These are phyloP conservation scores for Chaetodon auriga DNA, from an alignment of 2,113 vertebrate species.

Conservation along the genomic window DNA sequence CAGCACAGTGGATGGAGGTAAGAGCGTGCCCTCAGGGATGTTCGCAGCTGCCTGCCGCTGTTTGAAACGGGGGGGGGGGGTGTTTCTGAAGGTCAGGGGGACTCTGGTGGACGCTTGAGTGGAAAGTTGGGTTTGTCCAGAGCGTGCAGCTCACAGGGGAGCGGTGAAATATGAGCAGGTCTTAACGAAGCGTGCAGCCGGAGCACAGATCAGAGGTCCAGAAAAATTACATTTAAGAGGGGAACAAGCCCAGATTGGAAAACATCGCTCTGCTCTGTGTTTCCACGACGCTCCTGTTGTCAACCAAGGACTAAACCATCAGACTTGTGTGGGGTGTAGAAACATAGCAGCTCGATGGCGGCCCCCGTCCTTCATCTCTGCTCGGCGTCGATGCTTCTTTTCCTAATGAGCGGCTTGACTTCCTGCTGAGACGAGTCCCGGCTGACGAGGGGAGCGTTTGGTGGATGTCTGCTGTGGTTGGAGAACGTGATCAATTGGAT, in stretches of 20 bases:
- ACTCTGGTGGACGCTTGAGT: conserved; percentile 36
- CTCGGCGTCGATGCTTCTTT: conserved; percentile 39
- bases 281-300: conserved; percentile 1
- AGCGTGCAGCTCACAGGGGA: conserved; percentile 28
- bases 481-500: conserved; percentile 39
- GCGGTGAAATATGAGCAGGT: conserved; percentile 58
- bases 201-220: conserved; percentile 60
- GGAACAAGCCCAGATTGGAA: background rate
- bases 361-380: background rate
- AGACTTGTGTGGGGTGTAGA: background rate
- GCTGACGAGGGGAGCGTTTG: conserved; percentile 25
- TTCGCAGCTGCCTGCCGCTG: conserved; percentile 22
- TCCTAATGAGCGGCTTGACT: conserved; percentile 56
- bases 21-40: conserved; percentile 17
- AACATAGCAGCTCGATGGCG: background rate
- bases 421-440: conserved; percentile 44
- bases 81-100: conserved; percentile 60
- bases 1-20: background rate
- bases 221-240: conserved; percentile 46
- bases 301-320: conserved; percentile 6
- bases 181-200: conserved; percentile 65
- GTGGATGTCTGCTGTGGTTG: conserved; percentile 3
- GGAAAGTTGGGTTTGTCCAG: conserved; percentile 44
- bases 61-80: background rate
- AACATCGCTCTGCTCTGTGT: conserved; percentile 19